Percentiles rank a stretch among this genome's conserved stretches.
phyloP scores from a whole-genome alignment of 2,113 vertebrate species.

The Macaca mulatta region DNA sequence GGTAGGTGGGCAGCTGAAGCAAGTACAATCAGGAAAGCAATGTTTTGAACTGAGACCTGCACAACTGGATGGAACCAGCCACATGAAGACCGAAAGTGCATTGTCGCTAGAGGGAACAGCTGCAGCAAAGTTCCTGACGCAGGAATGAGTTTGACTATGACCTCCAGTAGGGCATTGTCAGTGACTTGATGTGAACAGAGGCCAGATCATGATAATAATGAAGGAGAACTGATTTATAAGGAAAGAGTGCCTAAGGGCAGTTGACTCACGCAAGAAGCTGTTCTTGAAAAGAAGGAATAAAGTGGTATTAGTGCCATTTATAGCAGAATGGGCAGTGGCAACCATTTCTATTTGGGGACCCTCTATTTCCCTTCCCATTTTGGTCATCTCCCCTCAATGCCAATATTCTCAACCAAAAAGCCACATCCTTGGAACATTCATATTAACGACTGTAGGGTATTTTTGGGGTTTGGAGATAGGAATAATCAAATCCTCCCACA shows the following conservation, averaged over 20 bases:
- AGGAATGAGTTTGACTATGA: not conserved
- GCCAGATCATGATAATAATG: not conserved
- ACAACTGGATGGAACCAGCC: not conserved
- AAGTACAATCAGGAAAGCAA: not conserved
- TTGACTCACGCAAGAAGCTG: not conserved
- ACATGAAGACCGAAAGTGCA: not conserved
- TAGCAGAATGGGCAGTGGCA: not conserved
- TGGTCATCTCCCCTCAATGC: not conserved
- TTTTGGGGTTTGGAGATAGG: conserved; percentile 11
- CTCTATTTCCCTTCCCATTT: not conserved
- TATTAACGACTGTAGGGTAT: not conserved
- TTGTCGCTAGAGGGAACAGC: not conserved
- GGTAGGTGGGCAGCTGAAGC: not conserved
- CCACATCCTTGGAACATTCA: not conserved
- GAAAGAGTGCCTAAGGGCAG: not conserved
- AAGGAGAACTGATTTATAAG: not conserved
- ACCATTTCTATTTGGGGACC: not conserved
- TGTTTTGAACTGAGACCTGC: not conserved
- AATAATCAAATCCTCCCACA: conserved; percentile 22
- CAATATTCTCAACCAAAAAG: not conserved
- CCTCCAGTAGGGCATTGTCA: not conserved
- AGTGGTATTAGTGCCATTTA: not conserved
- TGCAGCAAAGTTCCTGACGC: not conserved
- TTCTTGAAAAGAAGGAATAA: not conserved
- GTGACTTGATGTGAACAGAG: not conserved